Conservation (phyloP, 2,888 invertebrate genomes). For the Mycogona germanica region DNA sequence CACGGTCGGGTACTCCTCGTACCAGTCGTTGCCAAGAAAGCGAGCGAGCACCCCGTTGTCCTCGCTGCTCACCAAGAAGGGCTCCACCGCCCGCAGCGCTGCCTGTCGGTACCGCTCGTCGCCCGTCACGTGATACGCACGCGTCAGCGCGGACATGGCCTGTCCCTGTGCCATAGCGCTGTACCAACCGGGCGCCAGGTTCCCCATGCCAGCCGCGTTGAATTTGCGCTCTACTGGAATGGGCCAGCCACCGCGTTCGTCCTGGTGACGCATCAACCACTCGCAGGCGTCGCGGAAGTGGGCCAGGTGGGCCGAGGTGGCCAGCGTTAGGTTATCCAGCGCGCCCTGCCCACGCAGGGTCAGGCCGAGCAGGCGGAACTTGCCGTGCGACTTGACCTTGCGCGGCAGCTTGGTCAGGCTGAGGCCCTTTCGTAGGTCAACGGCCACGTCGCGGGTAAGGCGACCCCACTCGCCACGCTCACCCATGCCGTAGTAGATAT, state of each 20-base stretch:
- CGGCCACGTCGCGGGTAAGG: constrained; percentile 72
- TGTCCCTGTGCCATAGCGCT: constrained; percentile 99
- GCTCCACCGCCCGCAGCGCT: constrained; percentile 63
- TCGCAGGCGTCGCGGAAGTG: constrained; percentile 86
- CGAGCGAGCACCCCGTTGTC: constrained; percentile 72
- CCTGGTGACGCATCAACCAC: constrained; percentile 84
- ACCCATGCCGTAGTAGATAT: constrained; percentile 76
- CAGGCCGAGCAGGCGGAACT: constrained; percentile 54
- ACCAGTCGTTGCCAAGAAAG: constrained; percentile 86
- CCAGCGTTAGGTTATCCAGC: constrained; percentile 62
- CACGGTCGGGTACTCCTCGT: constrained; percentile 95
- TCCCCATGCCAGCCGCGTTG: constrained; percentile 56
- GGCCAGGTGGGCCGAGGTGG: constrained; percentile 72
- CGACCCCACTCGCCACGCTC: constrained; percentile 47
- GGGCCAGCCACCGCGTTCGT: constrained; percentile 81
- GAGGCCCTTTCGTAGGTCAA: constrained; percentile 85
- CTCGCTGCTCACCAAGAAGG: constrained; percentile 57
- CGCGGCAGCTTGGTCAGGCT: constrained; percentile 20
- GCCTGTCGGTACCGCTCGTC: constrained; percentile 59
- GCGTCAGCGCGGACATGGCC: constrained; percentile 76
- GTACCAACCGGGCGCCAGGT: constrained; percentile 80
- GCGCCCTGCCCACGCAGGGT: constrained; percentile 56
- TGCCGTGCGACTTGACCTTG: constrained; percentile 43
- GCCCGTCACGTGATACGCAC: constrained; percentile 74
- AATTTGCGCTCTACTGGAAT: constrained; percentile 60